phyloP scores from a whole-genome alignment of 2,888 invertebrate species.

The Cylloceria caligata region DNA sequence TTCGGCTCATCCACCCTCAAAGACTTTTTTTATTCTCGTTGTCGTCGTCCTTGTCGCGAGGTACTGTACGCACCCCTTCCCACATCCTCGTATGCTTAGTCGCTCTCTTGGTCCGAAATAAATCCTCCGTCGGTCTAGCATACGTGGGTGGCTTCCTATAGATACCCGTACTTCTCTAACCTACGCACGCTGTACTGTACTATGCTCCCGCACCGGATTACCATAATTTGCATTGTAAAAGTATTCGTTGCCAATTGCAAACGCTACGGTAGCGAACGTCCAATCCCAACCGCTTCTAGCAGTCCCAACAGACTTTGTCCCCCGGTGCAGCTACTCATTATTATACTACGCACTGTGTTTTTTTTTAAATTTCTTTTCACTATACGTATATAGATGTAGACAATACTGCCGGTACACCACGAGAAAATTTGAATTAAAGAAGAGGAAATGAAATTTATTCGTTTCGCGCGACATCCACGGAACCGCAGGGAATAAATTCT shows the following conservation, averaged over 20 bases:
- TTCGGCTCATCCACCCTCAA: slow-evolving; percentile 48
- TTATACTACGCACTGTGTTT: slow-evolving; percentile 44
- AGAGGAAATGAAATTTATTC: slow-evolving; percentile 45
- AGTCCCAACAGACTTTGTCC: slow-evolving; percentile 49
- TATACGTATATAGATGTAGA: slow-evolving; percentile 23
- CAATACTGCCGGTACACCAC: neutral
- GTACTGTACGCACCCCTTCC: neutral
- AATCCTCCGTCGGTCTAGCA: slow-evolving; percentile 55
- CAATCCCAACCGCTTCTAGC: slow-evolving; percentile 72
- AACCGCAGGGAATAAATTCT: slow-evolving; percentile 46
- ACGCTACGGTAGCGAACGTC: slow-evolving; percentile 73
- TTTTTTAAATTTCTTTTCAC: neutral
- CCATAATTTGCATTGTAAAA: slow-evolving; percentile 84
- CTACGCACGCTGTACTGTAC: slow-evolving; percentile 51
- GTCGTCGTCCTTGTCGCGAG: slow-evolving; percentile 14
- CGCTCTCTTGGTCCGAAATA: slow-evolving; percentile 61
- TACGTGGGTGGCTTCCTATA: slow-evolving; percentile 36
- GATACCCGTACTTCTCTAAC: slow-evolving; percentile 1
- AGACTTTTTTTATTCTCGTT: slow-evolving; percentile 13
- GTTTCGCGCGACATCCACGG: slow-evolving; percentile 18
- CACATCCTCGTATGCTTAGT: slow-evolving; percentile 22
- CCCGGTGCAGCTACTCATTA: slow-evolving; percentile 55
- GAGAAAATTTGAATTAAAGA: slow-evolving; percentile 47
- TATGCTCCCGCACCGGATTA: slow-evolving; percentile 76
- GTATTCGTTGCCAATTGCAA: slow-evolving; percentile 82